Evolutionary conservation across 2,888 invertebrate species (phyloP).

Genomic region (Leuctra nigra): DNA sequence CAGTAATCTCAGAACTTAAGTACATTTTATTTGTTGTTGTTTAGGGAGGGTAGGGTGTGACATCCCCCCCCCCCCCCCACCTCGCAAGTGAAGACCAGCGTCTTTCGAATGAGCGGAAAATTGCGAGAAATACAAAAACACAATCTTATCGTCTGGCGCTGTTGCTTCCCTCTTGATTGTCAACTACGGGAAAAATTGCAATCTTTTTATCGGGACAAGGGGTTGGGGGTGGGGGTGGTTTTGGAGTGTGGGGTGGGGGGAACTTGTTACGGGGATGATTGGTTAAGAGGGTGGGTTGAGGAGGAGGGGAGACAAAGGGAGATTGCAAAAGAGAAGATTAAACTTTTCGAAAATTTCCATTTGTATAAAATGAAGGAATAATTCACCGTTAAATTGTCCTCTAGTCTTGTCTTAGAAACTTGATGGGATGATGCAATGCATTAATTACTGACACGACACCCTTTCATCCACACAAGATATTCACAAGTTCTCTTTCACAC

Average conservation of each 20-base stretch:
- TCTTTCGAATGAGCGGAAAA: constrained; percentile 26
- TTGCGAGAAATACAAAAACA: constrained; percentile 26
- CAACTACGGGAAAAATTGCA: constrained; percentile 19
- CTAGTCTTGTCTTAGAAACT: too few species aligned
- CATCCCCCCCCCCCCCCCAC: too few species aligned
- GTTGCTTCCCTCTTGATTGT: constrained; percentile 11
- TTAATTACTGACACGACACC: too few species aligned
- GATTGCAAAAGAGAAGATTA: constrained; percentile 20
- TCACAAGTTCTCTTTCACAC: too few species aligned
- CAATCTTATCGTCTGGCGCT: constrained; percentile 15
- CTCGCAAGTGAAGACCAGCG: neutral
- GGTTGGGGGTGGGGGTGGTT: neutral
- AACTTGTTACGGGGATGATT: constrained; percentile 19
- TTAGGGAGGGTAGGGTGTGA: too few species aligned
- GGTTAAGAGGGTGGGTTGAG: neutral
- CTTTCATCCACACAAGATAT: too few species aligned
- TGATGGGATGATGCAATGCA: too few species aligned
- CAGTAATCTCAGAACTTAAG: too few species aligned
- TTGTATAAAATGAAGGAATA: constrained; percentile 18
- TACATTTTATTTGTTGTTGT: too few species aligned
- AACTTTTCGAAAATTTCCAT: constrained; percentile 16
- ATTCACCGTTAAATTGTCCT: constrained; percentile 16
- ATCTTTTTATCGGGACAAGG: constrained; percentile 16
- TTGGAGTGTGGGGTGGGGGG: neutral
- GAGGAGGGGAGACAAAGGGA: constrained; percentile 18